phyloP scores from a whole-genome alignment of 1,140 invertebrate genomes.

The Apolygus lucorum region DNA sequence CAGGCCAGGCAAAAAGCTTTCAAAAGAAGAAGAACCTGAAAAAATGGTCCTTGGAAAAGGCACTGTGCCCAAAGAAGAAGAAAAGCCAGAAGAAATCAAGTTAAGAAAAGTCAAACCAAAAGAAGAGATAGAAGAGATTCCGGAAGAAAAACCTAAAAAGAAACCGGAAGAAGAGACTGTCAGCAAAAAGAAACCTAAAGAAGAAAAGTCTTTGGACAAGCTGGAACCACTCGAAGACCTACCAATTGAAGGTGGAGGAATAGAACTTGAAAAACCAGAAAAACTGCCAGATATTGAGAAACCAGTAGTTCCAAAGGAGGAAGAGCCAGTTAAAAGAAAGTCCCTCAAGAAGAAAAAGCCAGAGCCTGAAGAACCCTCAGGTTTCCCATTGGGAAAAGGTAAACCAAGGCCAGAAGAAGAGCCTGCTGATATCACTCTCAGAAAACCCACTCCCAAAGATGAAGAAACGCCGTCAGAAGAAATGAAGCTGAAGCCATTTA shows the following conservation, averaged over 20 bases:
- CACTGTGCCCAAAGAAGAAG: slow-evolving; percentile 31
- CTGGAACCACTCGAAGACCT: slow-evolving; percentile 24
- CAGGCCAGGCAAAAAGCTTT: slow-evolving; percentile 38
- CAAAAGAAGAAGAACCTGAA: slow-evolving; percentile 26
- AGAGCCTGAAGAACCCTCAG: slow-evolving; percentile 28
- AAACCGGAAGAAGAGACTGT: slow-evolving; percentile 32
- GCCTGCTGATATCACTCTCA: slow-evolving; percentile 22
- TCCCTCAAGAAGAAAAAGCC: slow-evolving; percentile 24
- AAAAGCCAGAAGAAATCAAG: slow-evolving; percentile 33
- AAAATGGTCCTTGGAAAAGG: slow-evolving; percentile 32
- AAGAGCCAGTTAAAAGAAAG: slow-evolving; percentile 25
- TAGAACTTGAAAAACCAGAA: slow-evolving; percentile 27
- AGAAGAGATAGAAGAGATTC: slow-evolving; percentile 33
- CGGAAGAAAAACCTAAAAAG: slow-evolving; percentile 32
- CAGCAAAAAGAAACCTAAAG: slow-evolving; percentile 13
- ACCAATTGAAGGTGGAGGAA: slow-evolving; percentile 9
- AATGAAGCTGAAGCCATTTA: slow-evolving; percentile 33
- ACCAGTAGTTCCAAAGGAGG: slow-evolving; percentile 25
- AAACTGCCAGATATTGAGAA: slow-evolving; percentile 11
- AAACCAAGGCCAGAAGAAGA: slow-evolving; percentile 18
- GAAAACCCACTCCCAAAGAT: slow-evolving; percentile 25
- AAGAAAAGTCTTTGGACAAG: slow-evolving; percentile 33
- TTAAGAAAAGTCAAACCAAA: slow-evolving; percentile 36
- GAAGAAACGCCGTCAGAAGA: slow-evolving; percentile 30
- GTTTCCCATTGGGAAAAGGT: slow-evolving; percentile 23